A percentile compares a stretch with the other conserved stretches of the same genome.
Evolutionary conservation across 1,140 invertebrate species (phyloP).

Genomic region (Heliconius nattereri): DNA sequence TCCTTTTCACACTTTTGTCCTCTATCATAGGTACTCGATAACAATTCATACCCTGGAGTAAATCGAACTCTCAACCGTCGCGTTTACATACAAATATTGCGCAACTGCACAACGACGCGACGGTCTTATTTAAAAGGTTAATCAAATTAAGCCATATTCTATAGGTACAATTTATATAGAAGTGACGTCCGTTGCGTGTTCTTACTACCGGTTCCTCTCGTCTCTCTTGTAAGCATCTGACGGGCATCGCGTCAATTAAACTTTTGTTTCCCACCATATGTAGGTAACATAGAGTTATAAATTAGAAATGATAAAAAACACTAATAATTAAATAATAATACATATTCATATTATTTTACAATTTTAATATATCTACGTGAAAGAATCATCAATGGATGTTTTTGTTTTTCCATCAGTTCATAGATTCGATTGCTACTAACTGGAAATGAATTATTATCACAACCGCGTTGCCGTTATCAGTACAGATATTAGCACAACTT

Average conservation of each 20-base stretch:
- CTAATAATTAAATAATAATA: not conserved
- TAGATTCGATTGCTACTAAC: no score
- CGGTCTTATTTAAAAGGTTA: not conserved
- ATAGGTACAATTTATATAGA: not conserved
- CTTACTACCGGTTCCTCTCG: not conserved
- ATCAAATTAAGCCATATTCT: not conserved
- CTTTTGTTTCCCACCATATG: constrained; percentile 29
- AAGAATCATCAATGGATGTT: no score
- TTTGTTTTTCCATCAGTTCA: no score
- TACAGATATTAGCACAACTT: not conserved
- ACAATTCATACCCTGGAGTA: no score
- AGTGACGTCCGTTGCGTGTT: not conserved
- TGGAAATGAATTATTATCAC: not conserved
- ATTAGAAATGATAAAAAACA: not conserved
- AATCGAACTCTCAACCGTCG: no score
- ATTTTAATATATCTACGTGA: no score
- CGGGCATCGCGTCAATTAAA: constrained; percentile 32
- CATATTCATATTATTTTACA: no score
- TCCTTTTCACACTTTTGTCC: no score
- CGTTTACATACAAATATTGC: no score
- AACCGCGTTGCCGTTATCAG: no score
- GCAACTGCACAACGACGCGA: no score
- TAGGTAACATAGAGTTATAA: constrained; percentile 20
- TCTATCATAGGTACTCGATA: no score
- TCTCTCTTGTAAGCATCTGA: constrained; percentile 26